These are phyloP conservation scores for Athrips mouffetella DNA, from an alignment of 2,888 invertebrate species.

Conservation along the genomic window DNA sequence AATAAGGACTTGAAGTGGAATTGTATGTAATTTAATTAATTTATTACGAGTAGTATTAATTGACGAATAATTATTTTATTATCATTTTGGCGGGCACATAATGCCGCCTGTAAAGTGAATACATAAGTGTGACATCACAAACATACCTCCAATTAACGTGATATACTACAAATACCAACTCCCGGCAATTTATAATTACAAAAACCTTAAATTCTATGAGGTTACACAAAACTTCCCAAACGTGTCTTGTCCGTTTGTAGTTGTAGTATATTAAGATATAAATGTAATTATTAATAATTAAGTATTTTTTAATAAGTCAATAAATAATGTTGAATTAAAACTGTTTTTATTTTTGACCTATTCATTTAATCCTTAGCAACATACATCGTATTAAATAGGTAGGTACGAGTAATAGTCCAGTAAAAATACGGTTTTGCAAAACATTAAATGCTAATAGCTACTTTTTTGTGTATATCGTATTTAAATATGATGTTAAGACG, in stretches of 20 bases:
- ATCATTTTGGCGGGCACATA: not conserved
- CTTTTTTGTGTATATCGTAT: too few species aligned
- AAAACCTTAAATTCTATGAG: not conserved
- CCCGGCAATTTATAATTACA: not conserved
- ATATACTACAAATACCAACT: not conserved
- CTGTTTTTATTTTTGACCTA: too few species aligned
- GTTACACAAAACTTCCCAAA: not conserved
- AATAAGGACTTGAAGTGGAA: not conserved
- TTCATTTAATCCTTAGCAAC: too few species aligned
- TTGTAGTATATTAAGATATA: conserved; percentile 4
- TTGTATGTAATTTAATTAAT: conserved; percentile 6
- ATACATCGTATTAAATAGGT: too few species aligned
- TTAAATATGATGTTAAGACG: too few species aligned
- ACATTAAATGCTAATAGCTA: too few species aligned
- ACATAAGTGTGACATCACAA: not conserved
- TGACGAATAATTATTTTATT: conserved; percentile 1
- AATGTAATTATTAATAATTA: not conserved
- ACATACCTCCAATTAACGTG: not conserved
- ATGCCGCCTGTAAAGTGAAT: not conserved
- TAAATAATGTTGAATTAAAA: conserved; percentile 4
- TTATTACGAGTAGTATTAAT: not conserved
- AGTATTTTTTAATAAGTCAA: conserved; percentile 1
- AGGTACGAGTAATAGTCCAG: too few species aligned
- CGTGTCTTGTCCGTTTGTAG: not conserved
- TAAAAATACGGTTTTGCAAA: too few species aligned